These are phyloP conservation scores for Lucifuga dentata DNA, from an alignment of 2,113 vertebrate genomes.

Conservation along the genomic window DNA sequence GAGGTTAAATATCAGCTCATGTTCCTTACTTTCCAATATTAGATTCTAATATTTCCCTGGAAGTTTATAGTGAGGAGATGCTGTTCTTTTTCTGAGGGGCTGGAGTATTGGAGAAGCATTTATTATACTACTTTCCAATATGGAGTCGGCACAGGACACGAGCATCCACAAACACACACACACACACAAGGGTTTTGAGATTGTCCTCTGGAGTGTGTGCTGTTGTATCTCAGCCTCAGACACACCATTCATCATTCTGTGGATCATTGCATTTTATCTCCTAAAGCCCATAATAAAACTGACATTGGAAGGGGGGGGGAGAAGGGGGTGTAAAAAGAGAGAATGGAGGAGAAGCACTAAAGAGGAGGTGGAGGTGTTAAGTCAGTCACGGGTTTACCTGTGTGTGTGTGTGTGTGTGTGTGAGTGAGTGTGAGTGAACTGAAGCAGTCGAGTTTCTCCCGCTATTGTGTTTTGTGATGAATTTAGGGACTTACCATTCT, in stretches of 20 bases:
- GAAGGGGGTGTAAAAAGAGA: constrained; percentile 50
- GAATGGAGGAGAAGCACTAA: constrained; percentile 14
- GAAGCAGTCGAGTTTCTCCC: constrained; percentile 50
- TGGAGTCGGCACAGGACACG: constrained; percentile 18
- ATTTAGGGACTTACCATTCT: constrained; percentile 66
- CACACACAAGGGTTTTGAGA: constrained; percentile 56
- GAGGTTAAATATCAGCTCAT: constrained; percentile 21
- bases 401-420: constrained; percentile 3
- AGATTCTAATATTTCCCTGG: constrained; percentile 12
- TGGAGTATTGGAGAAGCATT: constrained; percentile 39
- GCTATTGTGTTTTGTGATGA: constrained; percentile 58
- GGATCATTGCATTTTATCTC: constrained; percentile 86
- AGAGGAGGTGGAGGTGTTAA: constrained; percentile 24
- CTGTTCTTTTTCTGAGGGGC: constrained; percentile 16
- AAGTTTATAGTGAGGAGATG: constrained; percentile 33
- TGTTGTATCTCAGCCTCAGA: constrained; percentile 84
- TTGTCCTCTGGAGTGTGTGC: constrained; percentile 81
- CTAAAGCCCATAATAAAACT: constrained; percentile 88
- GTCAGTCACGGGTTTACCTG: constrained; percentile 38
- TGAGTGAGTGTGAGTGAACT: constrained; percentile 23
- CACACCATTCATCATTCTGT: constrained; percentile 87
- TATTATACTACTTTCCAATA: constrained; percentile 54
- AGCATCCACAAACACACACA: constrained; percentile 19
- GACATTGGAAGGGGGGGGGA: constrained; percentile 82
- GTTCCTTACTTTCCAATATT: constrained; percentile 5